phyloP scores from a whole-genome alignment of 2,888 invertebrate genomes.

The Drosophila robusta region DNA sequence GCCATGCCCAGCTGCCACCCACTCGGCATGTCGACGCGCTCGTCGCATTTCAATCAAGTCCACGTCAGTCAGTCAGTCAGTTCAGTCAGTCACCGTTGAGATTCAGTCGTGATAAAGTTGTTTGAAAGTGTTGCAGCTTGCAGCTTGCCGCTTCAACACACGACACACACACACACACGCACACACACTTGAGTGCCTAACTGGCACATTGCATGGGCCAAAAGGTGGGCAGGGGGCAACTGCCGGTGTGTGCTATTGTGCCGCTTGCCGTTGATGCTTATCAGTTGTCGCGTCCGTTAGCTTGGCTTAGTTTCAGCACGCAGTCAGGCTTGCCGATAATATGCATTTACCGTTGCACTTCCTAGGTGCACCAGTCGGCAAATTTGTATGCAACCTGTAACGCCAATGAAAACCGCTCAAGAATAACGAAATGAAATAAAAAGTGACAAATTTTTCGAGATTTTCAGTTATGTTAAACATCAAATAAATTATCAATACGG shows the following conservation, averaged over 20 bases:
- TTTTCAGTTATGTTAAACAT: conserved; percentile 3
- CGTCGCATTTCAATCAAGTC: conserved; percentile 79
- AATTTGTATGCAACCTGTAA: neutral
- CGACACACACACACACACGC: conserved; percentile 32
- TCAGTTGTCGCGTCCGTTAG: conserved; percentile 75
- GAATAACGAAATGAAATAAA: conserved; percentile 2
- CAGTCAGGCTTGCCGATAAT: conserved; percentile 59
- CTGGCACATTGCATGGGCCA: conserved; percentile 61
- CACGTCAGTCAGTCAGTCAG: conserved; percentile 51
- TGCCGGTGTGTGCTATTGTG: conserved; percentile 57
- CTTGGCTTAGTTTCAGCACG: conserved; percentile 65
- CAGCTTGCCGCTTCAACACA: conserved; percentile 28
- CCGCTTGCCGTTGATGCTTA: conserved; percentile 62
- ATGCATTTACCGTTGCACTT: conserved; percentile 70
- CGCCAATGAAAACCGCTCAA: conserved; percentile 1
- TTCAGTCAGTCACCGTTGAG: conserved; percentile 59
- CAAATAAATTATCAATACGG: too few relatives aligned
- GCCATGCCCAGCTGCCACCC: conserved; percentile 58
- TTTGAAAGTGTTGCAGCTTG: conserved; percentile 76
- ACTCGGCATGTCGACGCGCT: conserved; percentile 72
- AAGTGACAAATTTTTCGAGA: conserved; percentile 17
- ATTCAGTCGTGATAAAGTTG: conserved; percentile 79
- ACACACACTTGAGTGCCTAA: conserved; percentile 59
- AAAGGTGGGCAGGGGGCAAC: neutral
- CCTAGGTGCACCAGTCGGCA: conserved; percentile 32